Conservation (phyloP, 2,113 vertebrate species). For the Limnothrissa miodon region DNA sequence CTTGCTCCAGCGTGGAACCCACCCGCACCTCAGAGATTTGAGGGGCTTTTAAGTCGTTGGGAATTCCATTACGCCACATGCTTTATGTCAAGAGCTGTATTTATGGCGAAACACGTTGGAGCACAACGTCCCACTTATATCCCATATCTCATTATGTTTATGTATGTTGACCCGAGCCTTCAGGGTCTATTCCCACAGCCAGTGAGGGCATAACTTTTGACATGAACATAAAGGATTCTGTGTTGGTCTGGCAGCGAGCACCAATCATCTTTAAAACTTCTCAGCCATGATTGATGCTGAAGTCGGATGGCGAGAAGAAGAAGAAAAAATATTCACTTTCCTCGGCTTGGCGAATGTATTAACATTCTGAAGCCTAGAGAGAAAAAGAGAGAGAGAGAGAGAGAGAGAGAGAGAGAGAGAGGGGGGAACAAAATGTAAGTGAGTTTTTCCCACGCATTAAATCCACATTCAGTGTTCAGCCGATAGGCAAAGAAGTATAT, state of each 20-base stretch:
- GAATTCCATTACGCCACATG: slow-evolving; percentile 9
- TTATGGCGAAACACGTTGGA: slow-evolving; percentile 2
- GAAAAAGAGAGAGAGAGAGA: neutral
- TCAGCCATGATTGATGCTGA: slow-evolving; percentile 3
- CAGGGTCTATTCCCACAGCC: slow-evolving; percentile 2
- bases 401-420: neutral
- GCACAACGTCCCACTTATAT: slow-evolving; percentile 9
- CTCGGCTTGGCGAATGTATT: neutral
- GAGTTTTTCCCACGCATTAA: slow-evolving; percentile 7
- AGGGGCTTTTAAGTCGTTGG: slow-evolving; percentile 15
- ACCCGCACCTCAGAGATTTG: neutral
- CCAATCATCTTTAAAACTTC: slow-evolving; percentile 12
- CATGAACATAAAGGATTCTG: slow-evolving; percentile 14
- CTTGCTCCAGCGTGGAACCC: neutral
- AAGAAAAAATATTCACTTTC: neutral
- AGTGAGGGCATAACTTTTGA: neutral
- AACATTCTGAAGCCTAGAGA: neutral
- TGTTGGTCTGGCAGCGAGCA: neutral
- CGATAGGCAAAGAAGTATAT: neutral
- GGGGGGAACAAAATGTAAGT: neutral
- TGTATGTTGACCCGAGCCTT: slow-evolving; percentile 10
- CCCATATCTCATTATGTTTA: slow-evolving; percentile 15
- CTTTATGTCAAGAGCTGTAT: slow-evolving; percentile 11
- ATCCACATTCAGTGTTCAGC: neutral
- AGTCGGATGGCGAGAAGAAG: neutral